Conservation (phyloP, 2,888 invertebrate species). For the Latrodectus hesperus region DNA sequence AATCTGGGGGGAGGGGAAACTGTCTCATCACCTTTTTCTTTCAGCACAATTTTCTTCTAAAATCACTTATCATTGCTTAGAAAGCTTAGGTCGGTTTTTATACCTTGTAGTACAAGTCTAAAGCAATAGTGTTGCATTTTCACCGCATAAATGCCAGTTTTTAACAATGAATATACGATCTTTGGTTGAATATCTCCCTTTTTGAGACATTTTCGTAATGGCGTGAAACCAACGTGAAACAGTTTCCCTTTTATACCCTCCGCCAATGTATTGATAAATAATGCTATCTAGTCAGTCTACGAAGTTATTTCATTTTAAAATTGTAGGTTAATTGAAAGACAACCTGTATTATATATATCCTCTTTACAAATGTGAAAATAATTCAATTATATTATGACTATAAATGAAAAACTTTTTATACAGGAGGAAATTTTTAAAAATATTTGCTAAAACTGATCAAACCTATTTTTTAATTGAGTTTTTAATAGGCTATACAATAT, state of each 20-base stretch:
- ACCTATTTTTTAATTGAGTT: no score
- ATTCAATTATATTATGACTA: no score
- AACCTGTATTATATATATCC: background rate
- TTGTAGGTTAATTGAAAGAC: background rate
- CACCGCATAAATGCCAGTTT: background rate
- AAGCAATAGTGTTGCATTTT: conserved; percentile 2
- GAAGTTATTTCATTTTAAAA: background rate
- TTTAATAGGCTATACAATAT: no score
- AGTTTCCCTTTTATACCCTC: background rate
- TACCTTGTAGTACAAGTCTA: background rate
- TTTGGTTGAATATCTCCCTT: background rate
- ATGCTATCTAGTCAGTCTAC: background rate
- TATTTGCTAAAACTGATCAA: no score
- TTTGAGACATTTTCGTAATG: background rate
- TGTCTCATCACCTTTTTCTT: no score
- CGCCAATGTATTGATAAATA: background rate
- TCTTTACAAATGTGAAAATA: no score
- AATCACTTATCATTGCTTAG: background rate
- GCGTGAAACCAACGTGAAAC: background rate
- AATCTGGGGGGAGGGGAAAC: no score
- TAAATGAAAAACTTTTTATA: no score
- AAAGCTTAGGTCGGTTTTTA: background rate
- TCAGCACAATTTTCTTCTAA: background rate
- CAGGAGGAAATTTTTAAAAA: no score
- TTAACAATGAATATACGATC: conserved; percentile 2